These are phyloP conservation scores for Agrochola macilenta DNA, from an alignment of 2,888 invertebrate genomes.

Conservation along the genomic window DNA sequence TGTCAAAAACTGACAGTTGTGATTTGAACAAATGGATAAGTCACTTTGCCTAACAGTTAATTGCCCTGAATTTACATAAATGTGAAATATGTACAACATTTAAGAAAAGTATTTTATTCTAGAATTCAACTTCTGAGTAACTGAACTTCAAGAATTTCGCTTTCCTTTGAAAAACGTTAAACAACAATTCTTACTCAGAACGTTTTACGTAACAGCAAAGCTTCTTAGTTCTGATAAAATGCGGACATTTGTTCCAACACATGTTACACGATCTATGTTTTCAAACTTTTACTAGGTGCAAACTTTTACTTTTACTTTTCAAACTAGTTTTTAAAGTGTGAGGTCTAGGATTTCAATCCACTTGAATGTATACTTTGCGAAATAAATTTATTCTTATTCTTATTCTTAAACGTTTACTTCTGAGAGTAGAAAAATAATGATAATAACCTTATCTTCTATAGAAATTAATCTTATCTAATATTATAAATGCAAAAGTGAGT, in stretches of 20 bases:
- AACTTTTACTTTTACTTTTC: too few species aligned
- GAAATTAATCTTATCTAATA: too few species aligned
- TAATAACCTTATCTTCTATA: too few species aligned
- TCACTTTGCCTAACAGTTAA: not conserved
- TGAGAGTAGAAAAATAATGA: not conserved
- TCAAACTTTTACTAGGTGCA: not conserved
- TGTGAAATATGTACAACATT: not conserved
- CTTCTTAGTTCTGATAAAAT: slow-evolving; percentile 16
- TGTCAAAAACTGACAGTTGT: not conserved
- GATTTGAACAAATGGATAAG: not conserved
- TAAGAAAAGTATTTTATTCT: not conserved
- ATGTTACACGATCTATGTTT: slow-evolving; percentile 27
- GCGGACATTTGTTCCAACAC: slow-evolving; percentile 21
- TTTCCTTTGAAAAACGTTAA: slow-evolving; percentile 9
- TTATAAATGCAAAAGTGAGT: too few species aligned
- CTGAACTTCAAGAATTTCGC: not conserved
- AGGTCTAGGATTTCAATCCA: too few species aligned
- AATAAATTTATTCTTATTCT: too few species aligned
- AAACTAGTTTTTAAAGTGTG: too few species aligned
- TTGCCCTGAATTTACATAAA: not conserved
- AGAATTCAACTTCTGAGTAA: not conserved
- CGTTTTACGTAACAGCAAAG: slow-evolving; percentile 12
- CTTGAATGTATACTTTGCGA: too few species aligned
- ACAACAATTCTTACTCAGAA: slow-evolving; percentile 1
- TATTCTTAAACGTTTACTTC: too few species aligned